Evolutionary conservation across 2,113 vertebrate genomes (phyloP), one percentile per base, ranked within the genome.

Genomic region (Dasyurus viverrinus): DNA sequence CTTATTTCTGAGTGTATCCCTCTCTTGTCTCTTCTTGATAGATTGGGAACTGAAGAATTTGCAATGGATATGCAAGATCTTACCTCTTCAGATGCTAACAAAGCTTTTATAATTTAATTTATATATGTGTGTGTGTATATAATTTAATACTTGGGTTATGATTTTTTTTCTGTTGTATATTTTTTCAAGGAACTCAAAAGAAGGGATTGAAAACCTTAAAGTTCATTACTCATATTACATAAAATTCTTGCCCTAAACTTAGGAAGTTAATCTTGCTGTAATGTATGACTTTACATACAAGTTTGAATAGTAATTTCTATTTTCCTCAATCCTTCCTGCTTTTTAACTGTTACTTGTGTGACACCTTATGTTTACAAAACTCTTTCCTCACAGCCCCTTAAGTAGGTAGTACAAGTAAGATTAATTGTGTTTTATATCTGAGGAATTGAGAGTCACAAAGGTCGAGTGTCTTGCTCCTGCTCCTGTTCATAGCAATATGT

Each of bases 221-320:
- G 3, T 94, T 91, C 46, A 68, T 68, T 68, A 14, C 14, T 68
- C 60, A 36, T 68, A 68, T 68, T 68, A 68, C 60, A 36, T 68
- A 36, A 68, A 46, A 53, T 46, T 96, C 93, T 97, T 94, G 42
- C 24, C 53, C 94, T 96, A 95, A 96, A 60, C 12, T 94, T 93
- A 93, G 48, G 52, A 89, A 96, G n/a, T 8, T 96, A 95, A 95
- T 26, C 11, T 4, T 96, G 0, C 54, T 92, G 0, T 94, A 26
- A 26, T 2, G 4, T 92, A 68, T 94, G 92, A 93, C 93, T 94
- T 94, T 89, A 53, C 60, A 27, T 91, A 92, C 90, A 90, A 96
- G 91, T 53, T 91, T 94, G 52, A 91, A 4, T 90, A 90, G 26
- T 7, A 52, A 2, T 93, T 96, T 94, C 93, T 47, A 94, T 89